phyloP scores from a whole-genome alignment of 2,888 invertebrate genomes.

The Limnephilus rhombicus region DNA sequence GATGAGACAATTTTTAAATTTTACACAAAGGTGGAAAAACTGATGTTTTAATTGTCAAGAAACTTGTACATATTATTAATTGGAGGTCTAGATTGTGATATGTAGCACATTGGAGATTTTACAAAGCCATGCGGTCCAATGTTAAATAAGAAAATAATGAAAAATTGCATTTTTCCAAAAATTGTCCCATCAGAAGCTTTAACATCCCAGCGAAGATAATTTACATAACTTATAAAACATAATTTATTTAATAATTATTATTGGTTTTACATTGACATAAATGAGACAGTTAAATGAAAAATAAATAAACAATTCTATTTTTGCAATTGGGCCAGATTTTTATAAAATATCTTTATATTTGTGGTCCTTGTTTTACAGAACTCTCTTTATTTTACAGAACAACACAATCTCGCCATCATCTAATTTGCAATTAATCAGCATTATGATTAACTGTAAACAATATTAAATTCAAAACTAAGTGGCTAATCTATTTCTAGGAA shows the following conservation, averaged over 20 bases:
- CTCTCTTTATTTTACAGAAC: background rate
- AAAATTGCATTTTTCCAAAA: background rate
- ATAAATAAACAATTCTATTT: background rate
- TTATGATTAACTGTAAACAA: constrained; percentile 27
- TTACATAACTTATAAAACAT: background rate
- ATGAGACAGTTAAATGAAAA: background rate
- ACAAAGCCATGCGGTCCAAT: background rate
- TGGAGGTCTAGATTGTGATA: background rate
- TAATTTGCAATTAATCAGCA: background rate
- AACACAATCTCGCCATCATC: background rate
- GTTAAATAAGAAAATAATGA: background rate
- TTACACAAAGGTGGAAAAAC: background rate
- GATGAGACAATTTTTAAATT: background rate
- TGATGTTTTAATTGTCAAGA: background rate
- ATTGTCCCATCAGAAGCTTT: background rate
- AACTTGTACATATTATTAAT: background rate
- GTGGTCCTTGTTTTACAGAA: background rate
- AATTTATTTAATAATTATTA: background rate
- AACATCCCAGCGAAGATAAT: background rate
- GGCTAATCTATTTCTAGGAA: constrained; percentile 36
- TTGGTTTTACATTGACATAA: background rate
- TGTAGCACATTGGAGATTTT: constrained; percentile 1
- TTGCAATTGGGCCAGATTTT: too few relatives aligned
- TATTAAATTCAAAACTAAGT: constrained; percentile 37
- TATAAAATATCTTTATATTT: background rate